These are phyloP conservation scores for Parnassius smintheus DNA, from an alignment of 2,888 invertebrate species.

Conservation along the genomic window DNA sequence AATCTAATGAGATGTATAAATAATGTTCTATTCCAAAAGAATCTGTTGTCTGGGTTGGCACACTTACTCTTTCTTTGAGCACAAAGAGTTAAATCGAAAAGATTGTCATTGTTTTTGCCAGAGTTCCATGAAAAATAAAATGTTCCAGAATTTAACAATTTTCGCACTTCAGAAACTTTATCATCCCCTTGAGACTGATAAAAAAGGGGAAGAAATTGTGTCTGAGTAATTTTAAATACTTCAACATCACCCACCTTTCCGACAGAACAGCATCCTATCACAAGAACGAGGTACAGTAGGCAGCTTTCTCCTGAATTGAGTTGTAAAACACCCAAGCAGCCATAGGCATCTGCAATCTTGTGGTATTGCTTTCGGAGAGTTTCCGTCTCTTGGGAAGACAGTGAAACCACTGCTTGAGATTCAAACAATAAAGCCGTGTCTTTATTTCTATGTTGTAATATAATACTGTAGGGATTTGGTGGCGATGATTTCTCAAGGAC, in stretches of 20 bases:
- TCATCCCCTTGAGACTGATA: slow-evolving; percentile 84
- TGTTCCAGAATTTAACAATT: slow-evolving; percentile 97
- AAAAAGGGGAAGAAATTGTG: slow-evolving; percentile 93
- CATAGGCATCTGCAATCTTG: slow-evolving; percentile 96
- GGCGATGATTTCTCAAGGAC: slow-evolving; percentile 93
- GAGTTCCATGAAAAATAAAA: slow-evolving; percentile 97
- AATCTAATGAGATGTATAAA: slow-evolving; percentile 95
- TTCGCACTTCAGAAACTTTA: slow-evolving; percentile 85
- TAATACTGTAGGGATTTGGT: slow-evolving; percentile 93
- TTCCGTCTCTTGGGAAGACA: slow-evolving; percentile 94
- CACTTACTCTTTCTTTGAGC: slow-evolving; percentile 93
- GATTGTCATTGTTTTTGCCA: slow-evolving; percentile 66
- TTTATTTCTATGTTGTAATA: slow-evolving; percentile 93
- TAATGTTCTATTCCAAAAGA: slow-evolving; percentile 99
- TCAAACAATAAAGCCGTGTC: slow-evolving; percentile 94
- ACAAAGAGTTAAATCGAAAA: slow-evolving; percentile 96
- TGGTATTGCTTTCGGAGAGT: slow-evolving; percentile 93
- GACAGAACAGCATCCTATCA: slow-evolving; percentile 97
- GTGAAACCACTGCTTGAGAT: slow-evolving; percentile 93
- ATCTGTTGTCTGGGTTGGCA: slow-evolving; percentile 93
- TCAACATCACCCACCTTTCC: slow-evolving; percentile 97
- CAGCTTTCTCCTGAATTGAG: slow-evolving; percentile 92
- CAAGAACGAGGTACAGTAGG: slow-evolving; percentile 93
- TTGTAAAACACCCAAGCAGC: slow-evolving; percentile 96
- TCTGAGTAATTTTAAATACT: slow-evolving; percentile 96